Percentiles rank a stretch among this genome's conserved stretches.
Conservation (phyloP, 2,888 invertebrate genomes). For the Aphrophora alni region DNA sequence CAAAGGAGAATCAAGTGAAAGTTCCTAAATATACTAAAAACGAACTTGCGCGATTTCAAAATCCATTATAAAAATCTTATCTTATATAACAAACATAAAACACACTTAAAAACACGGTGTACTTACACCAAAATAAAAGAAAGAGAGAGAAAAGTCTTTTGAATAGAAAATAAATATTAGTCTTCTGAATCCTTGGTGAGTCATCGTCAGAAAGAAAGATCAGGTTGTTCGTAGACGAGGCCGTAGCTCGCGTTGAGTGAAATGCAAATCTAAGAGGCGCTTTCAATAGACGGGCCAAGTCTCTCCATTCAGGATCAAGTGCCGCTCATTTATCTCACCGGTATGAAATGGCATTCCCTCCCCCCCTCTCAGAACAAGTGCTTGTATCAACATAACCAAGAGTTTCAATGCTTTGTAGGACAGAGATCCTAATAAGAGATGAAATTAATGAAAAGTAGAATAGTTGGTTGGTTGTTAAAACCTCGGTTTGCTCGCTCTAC, state of each 20-base stretch:
- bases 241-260: background rate
- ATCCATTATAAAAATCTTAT: background rate
- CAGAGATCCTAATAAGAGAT: too few species aligned
- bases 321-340: too few species aligned
- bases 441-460: too few species aligned
- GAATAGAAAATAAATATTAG: conserved; percentile 6
- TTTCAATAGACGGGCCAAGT: background rate
- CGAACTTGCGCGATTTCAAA: background rate
- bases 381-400: too few species aligned
- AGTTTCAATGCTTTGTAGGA: too few species aligned
- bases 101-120: background rate
- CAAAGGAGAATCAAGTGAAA: too few species aligned
- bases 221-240: background rate
- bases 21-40: background rate
- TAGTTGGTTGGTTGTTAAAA: too few species aligned
- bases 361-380: too few species aligned
- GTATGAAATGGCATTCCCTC: too few species aligned
- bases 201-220: background rate
- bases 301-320: background rate
- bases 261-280: background rate
- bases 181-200: background rate
- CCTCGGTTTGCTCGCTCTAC: too few species aligned
- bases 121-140: background rate
- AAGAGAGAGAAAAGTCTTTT: background rate
- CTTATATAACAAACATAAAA: background rate